Evolutionary conservation across 2,797 vertebrate genomes (phyloP).

Genomic region (Kryptolebias ocellatus): DNA sequence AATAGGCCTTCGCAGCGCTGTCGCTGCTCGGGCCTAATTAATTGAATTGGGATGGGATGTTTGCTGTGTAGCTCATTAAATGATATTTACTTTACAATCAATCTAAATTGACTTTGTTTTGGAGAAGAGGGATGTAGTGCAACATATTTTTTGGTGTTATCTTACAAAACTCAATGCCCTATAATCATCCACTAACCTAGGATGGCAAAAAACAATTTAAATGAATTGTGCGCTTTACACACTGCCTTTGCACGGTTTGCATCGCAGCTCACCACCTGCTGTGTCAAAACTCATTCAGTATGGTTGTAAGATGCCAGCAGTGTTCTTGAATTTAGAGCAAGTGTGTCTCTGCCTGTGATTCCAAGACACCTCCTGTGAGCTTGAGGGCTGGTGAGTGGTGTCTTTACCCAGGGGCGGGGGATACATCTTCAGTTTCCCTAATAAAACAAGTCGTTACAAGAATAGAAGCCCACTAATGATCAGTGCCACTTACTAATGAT

Average conservation of each 20-base stretch:
- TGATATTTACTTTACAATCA: too few species aligned
- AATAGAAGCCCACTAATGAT: slow-evolving; percentile 16
- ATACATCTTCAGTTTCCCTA: slow-evolving; percentile 19
- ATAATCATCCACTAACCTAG: too few species aligned
- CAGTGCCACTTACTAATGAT: slow-evolving; percentile 23
- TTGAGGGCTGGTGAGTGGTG: slow-evolving; percentile 19
- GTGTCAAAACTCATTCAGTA: slow-evolving; percentile 1
- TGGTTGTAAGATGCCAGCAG: slow-evolving; percentile 23
- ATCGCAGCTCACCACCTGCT: background rate
- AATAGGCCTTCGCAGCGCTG: too few species aligned
- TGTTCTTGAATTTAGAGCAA: slow-evolving; percentile 7
- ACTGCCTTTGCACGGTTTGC: background rate
- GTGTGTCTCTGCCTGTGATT: slow-evolving; percentile 12
- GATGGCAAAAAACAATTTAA: background rate
- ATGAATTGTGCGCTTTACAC: background rate
- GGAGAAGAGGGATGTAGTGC: background rate
- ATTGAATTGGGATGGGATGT: background rate
- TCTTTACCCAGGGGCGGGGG: slow-evolving; percentile 32
- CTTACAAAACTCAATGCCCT: too few species aligned
- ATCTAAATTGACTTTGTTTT: background rate
- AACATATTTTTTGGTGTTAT: too few species aligned
- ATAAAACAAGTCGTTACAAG: slow-evolving; percentile 22
- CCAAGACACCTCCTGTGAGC: slow-evolving; percentile 58
- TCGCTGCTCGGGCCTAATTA: too few species aligned
- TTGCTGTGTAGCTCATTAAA: background rate